Conservation (phyloP, 2,113 vertebrate genomes). For the Cinclus mexicanus region DNA sequence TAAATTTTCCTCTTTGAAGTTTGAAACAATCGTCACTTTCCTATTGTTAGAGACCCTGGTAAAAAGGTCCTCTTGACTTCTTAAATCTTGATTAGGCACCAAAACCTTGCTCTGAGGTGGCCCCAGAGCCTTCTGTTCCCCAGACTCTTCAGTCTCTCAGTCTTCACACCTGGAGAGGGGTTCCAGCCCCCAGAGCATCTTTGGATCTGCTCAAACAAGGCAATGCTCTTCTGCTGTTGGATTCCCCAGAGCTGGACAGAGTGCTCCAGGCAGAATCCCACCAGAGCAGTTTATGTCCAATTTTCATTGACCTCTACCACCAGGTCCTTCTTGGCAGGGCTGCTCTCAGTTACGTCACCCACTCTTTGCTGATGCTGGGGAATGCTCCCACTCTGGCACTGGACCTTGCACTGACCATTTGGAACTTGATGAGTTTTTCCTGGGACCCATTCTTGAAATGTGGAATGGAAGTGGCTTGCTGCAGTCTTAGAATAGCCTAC, state of each 20-base stretch:
- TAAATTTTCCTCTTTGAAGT: neutral
- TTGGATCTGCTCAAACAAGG: neutral
- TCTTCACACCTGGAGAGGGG: neutral
- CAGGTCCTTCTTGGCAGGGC: neutral
- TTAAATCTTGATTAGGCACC: neutral
- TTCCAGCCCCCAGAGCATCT: neutral
- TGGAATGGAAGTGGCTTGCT: neutral
- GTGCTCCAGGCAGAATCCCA: neutral
- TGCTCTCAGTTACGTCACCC: neutral
- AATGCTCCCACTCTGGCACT: neutral
- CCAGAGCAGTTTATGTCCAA: rapidly evolving
- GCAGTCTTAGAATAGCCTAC: neutral
- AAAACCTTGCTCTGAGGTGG: neutral
- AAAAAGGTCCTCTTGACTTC: neutral
- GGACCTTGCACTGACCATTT: neutral
- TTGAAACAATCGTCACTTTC: neutral
- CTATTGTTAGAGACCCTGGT: neutral
- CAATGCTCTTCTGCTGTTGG: rapidly evolving
- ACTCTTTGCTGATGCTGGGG: neutral
- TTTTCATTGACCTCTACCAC: neutral
- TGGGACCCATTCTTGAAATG: neutral
- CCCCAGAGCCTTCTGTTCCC: neutral
- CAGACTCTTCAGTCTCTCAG: neutral
- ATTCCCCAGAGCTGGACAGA: neutral
- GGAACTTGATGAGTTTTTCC: neutral